A percentile compares a stretch with the other conserved stretches of the same genome.
phyloP scores from a whole-genome alignment of 2,888 invertebrate genomes.

The Xylocampa areola region DNA sequence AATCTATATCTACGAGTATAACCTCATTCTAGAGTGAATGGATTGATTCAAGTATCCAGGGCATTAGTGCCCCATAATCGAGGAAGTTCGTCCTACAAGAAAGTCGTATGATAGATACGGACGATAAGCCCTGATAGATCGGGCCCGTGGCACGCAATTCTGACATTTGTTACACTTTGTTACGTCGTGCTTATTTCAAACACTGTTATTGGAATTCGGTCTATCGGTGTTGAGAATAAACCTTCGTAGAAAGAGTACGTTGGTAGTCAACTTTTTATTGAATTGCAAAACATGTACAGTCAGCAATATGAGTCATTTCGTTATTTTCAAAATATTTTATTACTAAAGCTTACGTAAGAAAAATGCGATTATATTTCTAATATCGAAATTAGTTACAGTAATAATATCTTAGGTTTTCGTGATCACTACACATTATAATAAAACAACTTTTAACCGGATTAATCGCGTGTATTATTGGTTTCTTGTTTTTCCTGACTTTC shows the following conservation, averaged over 20 bases:
- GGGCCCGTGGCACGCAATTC: conserved; percentile 62
- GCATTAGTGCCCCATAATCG: conserved; percentile 51
- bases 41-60: conserved; percentile 48
- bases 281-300: neutral
- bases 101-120: conserved; percentile 59
- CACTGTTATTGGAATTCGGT: conserved; percentile 25
- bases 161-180: conserved; percentile 63
- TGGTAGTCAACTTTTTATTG: neutral
- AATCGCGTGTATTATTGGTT: no score
- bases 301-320: no score
- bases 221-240: conserved; percentile 14
- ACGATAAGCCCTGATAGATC: conserved; percentile 60
- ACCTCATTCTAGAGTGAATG: conserved; percentile 44
- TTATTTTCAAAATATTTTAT: no score
- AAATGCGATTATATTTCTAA: no score
- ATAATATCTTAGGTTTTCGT: no score
- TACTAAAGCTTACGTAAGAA: no score
- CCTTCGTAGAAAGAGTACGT: neutral
- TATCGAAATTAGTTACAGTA: no score
- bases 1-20: neutral
- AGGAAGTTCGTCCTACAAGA: conserved; percentile 57
- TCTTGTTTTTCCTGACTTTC: no score
- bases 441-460: no score
- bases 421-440: no score
- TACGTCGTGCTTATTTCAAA: conserved; percentile 37